Evolutionary conservation across 2,888 invertebrate genomes (phyloP), one percentile per base, ranked within the genome.

Genomic region (Aradus depressus): DNA sequence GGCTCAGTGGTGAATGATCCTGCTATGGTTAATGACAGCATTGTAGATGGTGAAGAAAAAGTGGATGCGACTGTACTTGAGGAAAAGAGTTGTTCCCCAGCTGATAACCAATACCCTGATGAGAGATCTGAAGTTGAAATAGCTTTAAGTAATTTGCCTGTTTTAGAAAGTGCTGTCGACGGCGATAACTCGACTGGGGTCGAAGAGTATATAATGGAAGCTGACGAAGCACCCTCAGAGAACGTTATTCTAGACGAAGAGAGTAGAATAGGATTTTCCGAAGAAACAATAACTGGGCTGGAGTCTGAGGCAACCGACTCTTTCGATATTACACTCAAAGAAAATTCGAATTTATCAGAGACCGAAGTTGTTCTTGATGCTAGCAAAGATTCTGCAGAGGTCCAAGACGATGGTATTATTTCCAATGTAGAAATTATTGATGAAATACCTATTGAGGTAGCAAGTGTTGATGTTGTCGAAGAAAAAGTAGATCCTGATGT

Each of bases 391-490:
- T 28, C 10, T 28, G 4, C 18, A 34, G 35, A 34, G 12, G n/a
- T n/a, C n/a, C n/a, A n/a, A n/a, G n/a, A n/a, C n/a, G n/a, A n/a
- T n/a, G n/a, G n/a, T n/a, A n/a, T n/a, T n/a, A n/a, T n/a, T n/a
- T n/a, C n/a, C n/a, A n/a, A n/a, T 22, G 39, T 41, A 18, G 34
- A 3, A 10, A 42, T 23, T 16, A 34, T 22, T 34, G 32, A 32
- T 34, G 28, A 50, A 42, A 8, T 42, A 14, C 21, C 23, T 12
- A 34, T 34, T 50, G 42, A 34, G 47, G 38, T 47, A 47, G 35
- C 37, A 23, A 35, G 38, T 16, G 35, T 28, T 19, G 38, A 37
- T 25, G 10, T 23, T 47, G 47, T 38, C 26, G 23, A 23, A 23
- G 23, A 37, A 22, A 38, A 22, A 21, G 41, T 43, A 12, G 34